A percentile compares a stretch with the other conserved stretches of the same genome.
phyloP scores from a whole-genome alignment of 2,797 vertebrate species.

The Pogoniulus pusillus region DNA sequence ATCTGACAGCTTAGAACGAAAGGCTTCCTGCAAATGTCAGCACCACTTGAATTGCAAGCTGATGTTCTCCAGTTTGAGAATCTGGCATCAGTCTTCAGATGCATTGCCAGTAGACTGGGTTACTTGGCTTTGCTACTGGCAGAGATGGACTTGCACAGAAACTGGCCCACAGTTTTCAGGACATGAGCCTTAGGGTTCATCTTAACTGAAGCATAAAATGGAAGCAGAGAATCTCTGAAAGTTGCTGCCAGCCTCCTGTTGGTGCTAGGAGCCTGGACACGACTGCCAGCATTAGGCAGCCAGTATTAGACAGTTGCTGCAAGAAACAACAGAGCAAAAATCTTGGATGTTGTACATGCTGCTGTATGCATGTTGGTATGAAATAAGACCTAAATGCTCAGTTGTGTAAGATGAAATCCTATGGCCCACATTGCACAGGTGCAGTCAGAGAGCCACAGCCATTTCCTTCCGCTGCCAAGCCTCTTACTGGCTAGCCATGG shows the following conservation, averaged over 20 bases:
- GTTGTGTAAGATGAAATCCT: not conserved
- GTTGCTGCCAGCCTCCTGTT: not conserved
- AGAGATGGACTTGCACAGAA: not conserved
- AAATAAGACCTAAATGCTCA: not conserved
- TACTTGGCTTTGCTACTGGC: not conserved
- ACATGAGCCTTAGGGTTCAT: not conserved
- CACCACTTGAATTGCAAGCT: slow-evolving; percentile 7
- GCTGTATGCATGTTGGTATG: not conserved
- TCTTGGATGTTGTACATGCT: not conserved
- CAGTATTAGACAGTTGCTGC: not conserved
- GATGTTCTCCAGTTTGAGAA: slow-evolving; percentile 23
- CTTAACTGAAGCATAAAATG: not conserved
- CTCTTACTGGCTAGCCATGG: accelerated
- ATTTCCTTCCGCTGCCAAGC: not conserved
- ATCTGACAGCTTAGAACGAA: slow-evolving; percentile 38
- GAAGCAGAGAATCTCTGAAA: not conserved
- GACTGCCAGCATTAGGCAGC: not conserved
- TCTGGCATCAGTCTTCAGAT: not conserved
- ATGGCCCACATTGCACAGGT: not conserved
- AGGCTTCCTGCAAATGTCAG: slow-evolving; percentile 25
- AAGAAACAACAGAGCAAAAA: not conserved
- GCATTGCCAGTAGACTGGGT: not conserved
- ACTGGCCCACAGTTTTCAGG: not conserved
- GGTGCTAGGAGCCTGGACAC: accelerated
- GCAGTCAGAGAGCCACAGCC: not conserved